Conservation (phyloP, 2,888 invertebrate genomes). For the Crepidodera aurea region DNA sequence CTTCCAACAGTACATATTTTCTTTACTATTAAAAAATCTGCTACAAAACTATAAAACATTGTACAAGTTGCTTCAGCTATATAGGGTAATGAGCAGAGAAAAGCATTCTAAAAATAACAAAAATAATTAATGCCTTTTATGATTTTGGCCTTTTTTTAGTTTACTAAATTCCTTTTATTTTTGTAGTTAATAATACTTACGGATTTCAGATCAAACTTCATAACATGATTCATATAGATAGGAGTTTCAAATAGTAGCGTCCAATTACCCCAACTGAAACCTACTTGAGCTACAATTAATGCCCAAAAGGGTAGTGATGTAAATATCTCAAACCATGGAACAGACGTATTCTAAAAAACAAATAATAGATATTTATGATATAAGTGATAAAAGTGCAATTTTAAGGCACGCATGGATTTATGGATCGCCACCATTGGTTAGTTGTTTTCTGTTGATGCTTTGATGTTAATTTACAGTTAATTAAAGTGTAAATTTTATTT, state of each 20-base stretch:
- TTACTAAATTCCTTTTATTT: no score
- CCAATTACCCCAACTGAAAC: slow-evolving; percentile 85
- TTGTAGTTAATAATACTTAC: no score
- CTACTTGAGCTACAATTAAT: slow-evolving; percentile 74
- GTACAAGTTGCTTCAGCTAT: slow-evolving; percentile 1
- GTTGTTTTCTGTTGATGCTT: no score
- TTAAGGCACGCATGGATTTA: no score
- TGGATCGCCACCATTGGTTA: no score
- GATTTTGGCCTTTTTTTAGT: no score
- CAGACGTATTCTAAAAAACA: slow-evolving; percentile 54
- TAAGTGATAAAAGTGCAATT: no score
- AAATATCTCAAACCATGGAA: slow-evolving; percentile 78
- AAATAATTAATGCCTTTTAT: no score
- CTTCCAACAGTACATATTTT: neutral
- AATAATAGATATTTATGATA: no score
- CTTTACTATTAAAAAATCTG: slow-evolving; percentile 5
- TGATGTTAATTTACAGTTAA: no score
- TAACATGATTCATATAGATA: slow-evolving; percentile 77
- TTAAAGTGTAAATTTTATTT: no score
- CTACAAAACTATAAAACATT: slow-evolving; percentile 1
- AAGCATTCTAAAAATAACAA: neutral
- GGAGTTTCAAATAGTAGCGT: slow-evolving; percentile 84
- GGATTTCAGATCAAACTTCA: slow-evolving; percentile 74
- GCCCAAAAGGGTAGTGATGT: slow-evolving; percentile 81
- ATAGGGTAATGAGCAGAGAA: neutral